Base-by-base conservation (phyloP, 2,888 invertebrate species). In the Acrobasis consociella region DNA sequence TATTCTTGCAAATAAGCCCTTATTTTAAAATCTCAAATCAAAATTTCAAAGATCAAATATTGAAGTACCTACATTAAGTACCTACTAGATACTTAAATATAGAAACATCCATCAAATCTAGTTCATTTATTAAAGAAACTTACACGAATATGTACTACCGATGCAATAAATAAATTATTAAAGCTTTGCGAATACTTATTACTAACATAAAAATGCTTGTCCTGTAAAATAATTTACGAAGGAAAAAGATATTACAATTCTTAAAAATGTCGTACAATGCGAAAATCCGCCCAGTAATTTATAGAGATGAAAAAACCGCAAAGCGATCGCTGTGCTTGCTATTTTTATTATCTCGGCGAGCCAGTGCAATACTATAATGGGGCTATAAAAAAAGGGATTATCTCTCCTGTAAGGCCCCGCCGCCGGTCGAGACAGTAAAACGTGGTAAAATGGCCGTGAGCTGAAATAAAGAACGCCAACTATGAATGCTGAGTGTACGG, bases 331-430 rank as follows among this genome's bases (percentile, higher is more conserved):
- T 16, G 38, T 16, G 55, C 55, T 55, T 55, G 55, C 55, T 52
- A 65, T 64, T 67, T 77, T 73, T 69, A 73, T 71, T 65, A 62
- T 62, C 65, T 60, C 67, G 61, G 68, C 68, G 63, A 76, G 71
- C 65, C 70, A 67, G 68, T 74, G 74, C 79, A 73, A 76, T 79
- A 75, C 71, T 71, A 65, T 73, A 77, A 77, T 72, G 69, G 69
- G 63, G 71, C 72, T 68, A 73, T 81, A 77, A 80, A 80, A 77
- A 76, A 76, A 64, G 64, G 71, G 74, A 77, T 77, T 74, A 81
- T 81, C 75, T 74, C 73, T 77, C 73, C 74, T 78, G 76, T 79
- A 75, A 78, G 79, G 77, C 75, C 71, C 67, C 69, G 68, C 66
- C 38, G 68, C 67, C 58, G 37, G 56, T 63, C 60, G 66, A 64